Base-by-base conservation (phyloP, 2,113 vertebrate species). In the Brachionichthys hirsutus region DNA sequence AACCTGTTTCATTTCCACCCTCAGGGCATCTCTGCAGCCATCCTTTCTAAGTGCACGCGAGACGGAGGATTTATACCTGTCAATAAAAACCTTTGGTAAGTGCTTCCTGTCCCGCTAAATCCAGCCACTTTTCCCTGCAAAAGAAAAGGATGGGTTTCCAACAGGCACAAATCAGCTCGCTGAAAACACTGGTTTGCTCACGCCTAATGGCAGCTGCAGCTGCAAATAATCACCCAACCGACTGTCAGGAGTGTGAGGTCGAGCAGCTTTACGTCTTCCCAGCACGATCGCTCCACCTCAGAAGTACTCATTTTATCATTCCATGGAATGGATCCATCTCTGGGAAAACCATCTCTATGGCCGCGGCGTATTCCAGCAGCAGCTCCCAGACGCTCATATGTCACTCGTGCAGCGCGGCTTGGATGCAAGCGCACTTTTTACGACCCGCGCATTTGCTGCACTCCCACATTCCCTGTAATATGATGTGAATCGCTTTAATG, bases 1-100 rank as follows among this genome's bases (percentile, higher is more conserved):
- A 85, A 86, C 87, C 82, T 91, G 89, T 90, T 92, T 92, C 83
- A 70, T 90, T 85, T 76, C 87, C 73, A 87, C 63, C 79, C 70
- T 71, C 49, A 92, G 87, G 91, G 90, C 83, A 86, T 81, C 89
- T 84, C 89, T 53, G 85, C 86, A 64, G 88, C 88, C 87, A 77
- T 82, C 81, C 88, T 90, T 82, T 78, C 83, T 84, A 83, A 92
- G 65, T 88, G 87, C 76, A 86, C 79, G 11, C 36, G 47, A 87
- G 93, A 89, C 60, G 77, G 85, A 89, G 85, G 87, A 89, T 93
- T 92, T 82, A 84, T 93, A 88, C 85, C 89, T 80, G 76, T 89
- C 85, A 92, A 91, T 91, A 92, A 89, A 88, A 89, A 85, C 80
- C 88, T 92, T 83, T 90, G 87, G 83, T 88, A 90, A 92, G 86